Conservation (phyloP, 2,113 vertebrate species). For the Tor tambroides region DNA sequence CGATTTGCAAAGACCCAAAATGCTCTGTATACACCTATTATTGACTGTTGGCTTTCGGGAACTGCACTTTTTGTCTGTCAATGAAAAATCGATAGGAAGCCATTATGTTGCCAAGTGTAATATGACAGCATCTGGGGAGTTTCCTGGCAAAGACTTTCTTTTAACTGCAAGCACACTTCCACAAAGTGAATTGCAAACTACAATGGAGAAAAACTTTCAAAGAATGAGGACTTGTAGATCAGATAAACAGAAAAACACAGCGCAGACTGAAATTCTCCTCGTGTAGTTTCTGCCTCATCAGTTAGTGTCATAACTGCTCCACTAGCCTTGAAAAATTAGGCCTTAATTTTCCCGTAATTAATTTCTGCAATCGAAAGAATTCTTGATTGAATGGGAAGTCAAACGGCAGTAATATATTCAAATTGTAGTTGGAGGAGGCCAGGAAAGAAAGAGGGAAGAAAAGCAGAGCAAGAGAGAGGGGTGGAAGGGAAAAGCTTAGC, state of each 20-base stretch:
- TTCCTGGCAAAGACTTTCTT: constrained; percentile 33
- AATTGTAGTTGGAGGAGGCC: constrained; percentile 35
- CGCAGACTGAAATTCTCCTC: constrained; percentile 40
- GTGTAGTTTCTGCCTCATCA: constrained; percentile 56
- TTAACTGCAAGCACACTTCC: neutral
- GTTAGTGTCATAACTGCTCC: constrained; percentile 20
- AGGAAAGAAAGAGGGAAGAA: neutral
- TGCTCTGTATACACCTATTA: constrained; percentile 31
- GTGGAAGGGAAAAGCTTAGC: neutral
- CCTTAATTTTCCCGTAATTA: constrained; percentile 57
- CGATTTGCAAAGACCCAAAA: constrained; percentile 33
- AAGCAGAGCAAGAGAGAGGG: constrained; percentile 9
- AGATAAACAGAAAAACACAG: neutral
- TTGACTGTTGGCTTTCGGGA: constrained; percentile 18
- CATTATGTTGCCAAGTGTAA: constrained; percentile 41
- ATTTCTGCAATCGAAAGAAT: constrained; percentile 58
- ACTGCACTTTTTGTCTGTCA: constrained; percentile 15
- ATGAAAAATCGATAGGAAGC: constrained; percentile 50
- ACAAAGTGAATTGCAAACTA: neutral
- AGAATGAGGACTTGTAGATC: neutral
- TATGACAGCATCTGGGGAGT: constrained; percentile 26
- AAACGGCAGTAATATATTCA: constrained; percentile 65
- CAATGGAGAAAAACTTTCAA: constrained; percentile 14
- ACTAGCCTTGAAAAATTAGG: constrained; percentile 58
- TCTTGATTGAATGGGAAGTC: constrained; percentile 42